Percentiles rank a stretch among this genome's conserved stretches.
Evolutionary conservation across 2,113 vertebrate genomes (phyloP).

Genomic region (Lampris megalopsis): DNA sequence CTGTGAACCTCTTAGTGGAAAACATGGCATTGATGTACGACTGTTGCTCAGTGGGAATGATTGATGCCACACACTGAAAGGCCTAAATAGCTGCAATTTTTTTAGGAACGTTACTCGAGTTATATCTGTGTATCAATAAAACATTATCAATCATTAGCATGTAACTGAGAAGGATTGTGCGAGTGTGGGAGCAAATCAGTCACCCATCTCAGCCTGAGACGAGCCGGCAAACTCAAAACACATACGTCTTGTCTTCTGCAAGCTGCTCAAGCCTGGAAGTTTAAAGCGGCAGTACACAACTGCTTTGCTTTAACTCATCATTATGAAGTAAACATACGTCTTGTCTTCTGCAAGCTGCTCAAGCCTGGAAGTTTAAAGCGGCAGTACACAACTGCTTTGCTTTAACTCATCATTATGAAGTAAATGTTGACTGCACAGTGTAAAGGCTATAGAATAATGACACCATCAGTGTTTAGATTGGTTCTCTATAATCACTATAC

Average conservation of each 20-base stretch:
- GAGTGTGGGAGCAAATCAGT: constrained; percentile 72
- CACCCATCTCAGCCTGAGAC: constrained; percentile 62
- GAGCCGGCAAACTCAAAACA: constrained; percentile 61
- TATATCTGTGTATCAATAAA: constrained; percentile 84
- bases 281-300: constrained; percentile 25
- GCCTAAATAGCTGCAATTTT: constrained; percentile 85
- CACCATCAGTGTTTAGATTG: too few relatives aligned
- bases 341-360: constrained; percentile 57
- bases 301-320: too few relatives aligned
- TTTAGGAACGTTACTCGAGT: constrained; percentile 79
- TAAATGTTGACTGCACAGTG: too few relatives aligned
- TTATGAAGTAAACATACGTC: constrained; percentile 47
- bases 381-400: too few relatives aligned
- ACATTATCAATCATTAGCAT: constrained; percentile 85
- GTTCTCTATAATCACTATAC: too few relatives aligned
- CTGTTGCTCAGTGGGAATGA: constrained; percentile 67
- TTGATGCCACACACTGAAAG: constrained; percentile 73
- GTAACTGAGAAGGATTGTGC: constrained; percentile 52
- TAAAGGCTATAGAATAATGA: too few relatives aligned
- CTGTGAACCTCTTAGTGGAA: constrained; percentile 50
- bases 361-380: constrained; percentile 55
- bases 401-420: too few relatives aligned
- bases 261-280: constrained; percentile 51
- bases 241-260: constrained; percentile 68
- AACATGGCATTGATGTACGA: constrained; percentile 74